phyloP scores from a whole-genome alignment of 2,113 vertebrate species.

The Dipodomys stephensi region DNA sequence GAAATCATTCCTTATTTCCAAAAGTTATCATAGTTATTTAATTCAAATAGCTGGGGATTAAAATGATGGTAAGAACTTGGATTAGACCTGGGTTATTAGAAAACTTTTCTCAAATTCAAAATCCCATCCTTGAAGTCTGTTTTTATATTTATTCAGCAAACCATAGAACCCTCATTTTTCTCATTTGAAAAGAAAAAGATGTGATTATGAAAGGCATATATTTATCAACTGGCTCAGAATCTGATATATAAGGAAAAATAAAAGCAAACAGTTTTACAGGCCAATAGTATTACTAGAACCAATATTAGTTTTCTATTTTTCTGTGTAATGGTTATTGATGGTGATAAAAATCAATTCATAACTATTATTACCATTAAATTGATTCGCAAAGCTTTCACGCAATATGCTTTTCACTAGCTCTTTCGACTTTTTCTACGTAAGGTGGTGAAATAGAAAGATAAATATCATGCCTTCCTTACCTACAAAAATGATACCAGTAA shows the following conservation, averaged over 20 bases:
- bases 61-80: neutral
- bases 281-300: neutral
- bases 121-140: neutral
- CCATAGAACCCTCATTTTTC: neutral
- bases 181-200: neutral
- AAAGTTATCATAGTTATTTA: constrained; percentile 7
- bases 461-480: neutral
- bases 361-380: neutral
- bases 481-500: neutral
- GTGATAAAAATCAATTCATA: neutral
- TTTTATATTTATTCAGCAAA: constrained; percentile 8
- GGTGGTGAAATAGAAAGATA: neutral
- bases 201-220: neutral
- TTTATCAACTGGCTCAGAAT: neutral
- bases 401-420: neutral
- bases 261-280: neutral
- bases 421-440: neutral
- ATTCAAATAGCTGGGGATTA: neutral
- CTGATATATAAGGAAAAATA: neutral
- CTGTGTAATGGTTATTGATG: neutral
- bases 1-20: neutral
- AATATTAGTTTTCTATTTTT: constrained; percentile 33
- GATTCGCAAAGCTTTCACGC: constrained; percentile 17
- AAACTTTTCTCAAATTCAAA: constrained; percentile 25
- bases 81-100: neutral